Evolutionary conservation across 2,888 invertebrate species (phyloP), one percentile per base, ranked within the genome.

Genomic region (Encarsia formosa): DNA sequence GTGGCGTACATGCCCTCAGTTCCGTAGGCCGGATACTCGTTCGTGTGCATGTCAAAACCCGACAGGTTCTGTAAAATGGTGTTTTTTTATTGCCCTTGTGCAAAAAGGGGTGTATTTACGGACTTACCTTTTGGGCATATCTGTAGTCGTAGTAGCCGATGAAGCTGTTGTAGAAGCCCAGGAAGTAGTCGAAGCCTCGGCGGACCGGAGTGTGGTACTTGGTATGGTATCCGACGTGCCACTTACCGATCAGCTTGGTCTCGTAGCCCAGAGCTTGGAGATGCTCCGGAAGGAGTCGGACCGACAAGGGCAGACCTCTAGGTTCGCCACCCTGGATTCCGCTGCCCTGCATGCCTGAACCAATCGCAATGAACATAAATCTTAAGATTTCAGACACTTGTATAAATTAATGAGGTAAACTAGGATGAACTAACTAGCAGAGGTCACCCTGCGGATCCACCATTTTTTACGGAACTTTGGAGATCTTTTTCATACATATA

Each of bases 101-200:
- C 29, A 29, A 9, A 29, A 8, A 13, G 13, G 29, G 13, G 8
- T 29, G 29, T 29, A 29, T 29, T 29, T 8, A 1, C 5, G n/a
- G 29, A 61, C 63, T 61, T 49, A 65, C 64, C 34, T 74, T 74
- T 66, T 79, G 78, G n/a, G 73, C 65, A 11, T 79, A 75, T 20
- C 77, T 79, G 58, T 85, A 83, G 61, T 87, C 84, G 65, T 83
- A 90, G 68, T 94, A 95, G 67, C 92, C 91, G 50, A 89, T 83
- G 59, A 81, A 85, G 5, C 89, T 91, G 52, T 88, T 86, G 78
- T 88, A 87, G 69, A 91, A 93, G 2, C 95, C 95, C 66, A 85
- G 87, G 70, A 92, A 90, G 8, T 81, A 79, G 63, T 89, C 85
- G 67, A 90, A 96, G 2, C 91, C 91, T 42, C 91, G 78, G 54